phyloP scores from a whole-genome alignment of 2,113 vertebrate genomes.

The Tenebrosternarchus preto region DNA sequence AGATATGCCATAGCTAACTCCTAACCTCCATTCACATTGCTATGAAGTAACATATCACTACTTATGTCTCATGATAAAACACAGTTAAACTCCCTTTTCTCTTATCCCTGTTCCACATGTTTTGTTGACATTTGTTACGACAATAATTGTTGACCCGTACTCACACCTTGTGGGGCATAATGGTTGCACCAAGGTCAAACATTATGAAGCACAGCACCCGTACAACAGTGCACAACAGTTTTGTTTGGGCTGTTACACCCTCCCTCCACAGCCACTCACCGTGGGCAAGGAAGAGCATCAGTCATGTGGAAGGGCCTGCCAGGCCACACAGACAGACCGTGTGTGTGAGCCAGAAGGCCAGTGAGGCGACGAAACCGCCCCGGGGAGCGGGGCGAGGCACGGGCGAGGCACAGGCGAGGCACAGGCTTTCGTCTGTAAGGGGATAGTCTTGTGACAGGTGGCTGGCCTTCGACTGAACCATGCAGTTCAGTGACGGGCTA shows the following conservation, averaged over 20 bases:
- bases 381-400: slow-evolving; percentile 16
- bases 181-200: not conserved
- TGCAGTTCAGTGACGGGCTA: slow-evolving; percentile 35
- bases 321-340: not conserved
- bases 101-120: not conserved
- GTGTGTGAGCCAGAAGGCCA: slow-evolving; percentile 32
- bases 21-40: not conserved
- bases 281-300: slow-evolving; percentile 19
- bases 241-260: not conserved
- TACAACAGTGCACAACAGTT: not conserved
- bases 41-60: not conserved
- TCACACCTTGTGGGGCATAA: not conserved
- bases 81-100: not conserved
- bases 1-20: too few species aligned
- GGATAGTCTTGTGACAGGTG: slow-evolving; percentile 54
- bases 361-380: slow-evolving; percentile 7
- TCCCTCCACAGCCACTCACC: slow-evolving; percentile 19
- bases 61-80: not conserved
- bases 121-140: slow-evolving; percentile 5
- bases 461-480: slow-evolving; percentile 44
- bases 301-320: slow-evolving; percentile 31
- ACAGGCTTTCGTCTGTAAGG: slow-evolving; percentile 40
- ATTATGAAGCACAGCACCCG: not conserved
- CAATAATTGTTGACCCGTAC: not conserved
- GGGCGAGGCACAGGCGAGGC: not conserved